phyloP scores from a whole-genome alignment of 2,888 invertebrate genomes.

The Thera britannica region DNA sequence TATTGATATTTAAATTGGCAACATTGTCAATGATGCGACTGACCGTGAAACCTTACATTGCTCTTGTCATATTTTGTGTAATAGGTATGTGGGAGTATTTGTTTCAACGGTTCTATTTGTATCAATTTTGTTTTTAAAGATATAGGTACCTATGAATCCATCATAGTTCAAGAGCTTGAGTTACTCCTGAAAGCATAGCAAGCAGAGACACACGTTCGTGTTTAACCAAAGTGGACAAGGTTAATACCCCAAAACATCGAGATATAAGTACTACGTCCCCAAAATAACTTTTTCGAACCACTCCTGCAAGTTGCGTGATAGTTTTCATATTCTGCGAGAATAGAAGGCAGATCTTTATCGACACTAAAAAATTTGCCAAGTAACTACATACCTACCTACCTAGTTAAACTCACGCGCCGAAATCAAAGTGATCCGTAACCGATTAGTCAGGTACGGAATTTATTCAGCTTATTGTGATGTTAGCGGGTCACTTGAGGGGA shows the following conservation, averaged over 20 bases:
- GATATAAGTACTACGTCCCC: too few relatives aligned
- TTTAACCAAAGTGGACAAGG: slow-evolving; percentile 36
- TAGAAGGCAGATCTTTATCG: slow-evolving; percentile 9
- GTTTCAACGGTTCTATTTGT: too few relatives aligned
- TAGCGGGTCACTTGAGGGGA: too few relatives aligned
- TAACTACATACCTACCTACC: background rate
- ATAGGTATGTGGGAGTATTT: background rate
- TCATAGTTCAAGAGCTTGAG: background rate
- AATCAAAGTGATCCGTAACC: background rate
- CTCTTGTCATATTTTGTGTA: slow-evolving; percentile 13
- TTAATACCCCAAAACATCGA: slow-evolving; percentile 35
- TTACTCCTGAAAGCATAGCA: slow-evolving; percentile 16
- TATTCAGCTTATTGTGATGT: background rate
- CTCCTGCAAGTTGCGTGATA: slow-evolving; percentile 62
- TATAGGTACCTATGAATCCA: too few relatives aligned
- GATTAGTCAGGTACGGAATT: background rate
- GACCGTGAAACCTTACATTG: slow-evolving; percentile 18
- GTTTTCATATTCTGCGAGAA: slow-evolving; percentile 37
- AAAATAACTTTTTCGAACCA: slow-evolving; percentile 54
- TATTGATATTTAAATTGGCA: slow-evolving; percentile 32
- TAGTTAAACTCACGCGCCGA: background rate
- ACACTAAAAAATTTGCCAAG: background rate
- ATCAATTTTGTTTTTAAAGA: too few relatives aligned
- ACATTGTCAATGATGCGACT: slow-evolving; percentile 25
- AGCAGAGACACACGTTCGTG: slow-evolving; percentile 36